These are phyloP conservation scores for Torymus auratus DNA, from an alignment of 2,888 invertebrate genomes.

Conservation along the genomic window DNA sequence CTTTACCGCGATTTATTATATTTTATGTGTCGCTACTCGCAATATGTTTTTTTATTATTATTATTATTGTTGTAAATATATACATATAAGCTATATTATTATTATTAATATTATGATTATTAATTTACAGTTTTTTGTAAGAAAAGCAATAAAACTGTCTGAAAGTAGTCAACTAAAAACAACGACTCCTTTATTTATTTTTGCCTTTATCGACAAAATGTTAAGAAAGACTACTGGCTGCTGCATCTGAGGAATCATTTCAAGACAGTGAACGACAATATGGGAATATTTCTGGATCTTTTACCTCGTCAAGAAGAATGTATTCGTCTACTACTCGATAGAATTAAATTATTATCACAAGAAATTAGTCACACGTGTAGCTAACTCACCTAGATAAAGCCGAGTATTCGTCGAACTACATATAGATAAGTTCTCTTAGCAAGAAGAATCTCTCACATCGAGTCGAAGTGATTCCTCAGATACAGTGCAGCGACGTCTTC, in stretches of 20 bases:
- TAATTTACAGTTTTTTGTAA: conserved; percentile 54
- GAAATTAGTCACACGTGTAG: too few relatives aligned
- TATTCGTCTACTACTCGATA: too few relatives aligned
- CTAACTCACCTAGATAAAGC: too few relatives aligned
- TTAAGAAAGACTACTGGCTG: conserved; percentile 4
- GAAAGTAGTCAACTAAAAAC: conserved; percentile 45
- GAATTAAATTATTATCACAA: too few relatives aligned
- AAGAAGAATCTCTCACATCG: too few relatives aligned
- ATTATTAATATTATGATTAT: conserved; percentile 11
- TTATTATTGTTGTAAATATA: conserved; percentile 14
- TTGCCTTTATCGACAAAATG: conserved; percentile 38
- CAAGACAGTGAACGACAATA: too few relatives aligned
- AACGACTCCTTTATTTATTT: conserved; percentile 51
- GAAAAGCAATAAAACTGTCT: conserved; percentile 56
- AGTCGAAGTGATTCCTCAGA: too few relatives aligned
- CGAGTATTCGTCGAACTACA: too few relatives aligned
- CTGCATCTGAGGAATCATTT: background rate
- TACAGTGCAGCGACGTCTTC: too few relatives aligned
- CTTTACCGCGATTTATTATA: conserved; percentile 50
- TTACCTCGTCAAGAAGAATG: too few relatives aligned
- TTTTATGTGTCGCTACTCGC: conserved; percentile 47
- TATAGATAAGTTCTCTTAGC: too few relatives aligned
- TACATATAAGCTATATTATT: conserved; percentile 37
- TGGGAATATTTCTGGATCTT: too few relatives aligned
- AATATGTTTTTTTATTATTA: conserved; percentile 42